Percentiles rank a stretch among this genome's conserved stretches.
Conservation (phyloP, 2,113 vertebrate genomes). For the Serinus canaria region DNA sequence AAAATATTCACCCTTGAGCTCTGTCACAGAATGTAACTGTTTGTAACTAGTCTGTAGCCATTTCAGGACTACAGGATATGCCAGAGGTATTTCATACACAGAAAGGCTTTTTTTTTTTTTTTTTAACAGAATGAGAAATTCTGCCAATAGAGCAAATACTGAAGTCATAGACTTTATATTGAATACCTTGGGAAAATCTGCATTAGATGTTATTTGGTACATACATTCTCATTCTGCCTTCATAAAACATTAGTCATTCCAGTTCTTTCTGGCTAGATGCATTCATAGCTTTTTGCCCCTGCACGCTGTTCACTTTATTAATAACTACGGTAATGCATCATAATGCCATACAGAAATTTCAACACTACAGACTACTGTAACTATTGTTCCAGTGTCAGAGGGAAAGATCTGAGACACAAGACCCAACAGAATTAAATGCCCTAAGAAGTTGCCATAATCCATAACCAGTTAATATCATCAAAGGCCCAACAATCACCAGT, state of each 20-base stretch:
- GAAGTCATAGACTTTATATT: neutral
- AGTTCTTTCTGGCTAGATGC: neutral
- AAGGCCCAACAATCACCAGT: neutral
- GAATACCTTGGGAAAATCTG: neutral
- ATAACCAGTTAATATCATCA: neutral
- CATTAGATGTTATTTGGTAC: neutral
- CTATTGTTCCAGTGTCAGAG: neutral
- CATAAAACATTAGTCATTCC: neutral
- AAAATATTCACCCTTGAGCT: neutral
- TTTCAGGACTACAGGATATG: neutral
- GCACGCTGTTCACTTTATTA: neutral
- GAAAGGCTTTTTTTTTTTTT: neutral
- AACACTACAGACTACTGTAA: neutral
- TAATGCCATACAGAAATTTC: neutral
- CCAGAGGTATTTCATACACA: neutral
- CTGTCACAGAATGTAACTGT: neutral
- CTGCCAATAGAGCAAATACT: neutral
- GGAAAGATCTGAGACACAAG: neutral
- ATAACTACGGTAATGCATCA: neutral
- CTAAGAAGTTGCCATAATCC: neutral
- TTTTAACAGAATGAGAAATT: neutral
- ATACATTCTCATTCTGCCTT: neutral
- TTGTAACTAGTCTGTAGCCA: neutral
- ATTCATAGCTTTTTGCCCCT: neutral
- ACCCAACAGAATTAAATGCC: neutral